Evolutionary conservation across 2,888 invertebrate species (phyloP).

Genomic region (Ceriagrion tenellum): DNA sequence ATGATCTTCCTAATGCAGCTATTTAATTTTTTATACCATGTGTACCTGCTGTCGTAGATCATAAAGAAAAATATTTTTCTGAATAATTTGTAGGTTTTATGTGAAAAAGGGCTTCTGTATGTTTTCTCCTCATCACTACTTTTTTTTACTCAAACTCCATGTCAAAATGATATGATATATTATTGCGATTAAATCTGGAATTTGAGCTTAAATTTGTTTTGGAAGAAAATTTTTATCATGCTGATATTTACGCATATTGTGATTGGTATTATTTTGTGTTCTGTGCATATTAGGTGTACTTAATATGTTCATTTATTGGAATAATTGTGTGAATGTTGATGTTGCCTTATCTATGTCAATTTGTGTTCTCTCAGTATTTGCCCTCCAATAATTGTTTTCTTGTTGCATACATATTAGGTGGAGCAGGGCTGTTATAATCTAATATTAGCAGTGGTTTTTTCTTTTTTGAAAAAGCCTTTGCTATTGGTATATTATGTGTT

Average conservation of each 20-base stretch:
- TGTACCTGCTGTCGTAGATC: constrained; percentile 52
- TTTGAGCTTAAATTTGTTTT: background rate
- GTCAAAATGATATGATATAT: background rate
- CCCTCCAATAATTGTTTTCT: background rate
- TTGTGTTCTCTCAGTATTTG: background rate
- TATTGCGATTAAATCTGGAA: background rate
- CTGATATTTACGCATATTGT: background rate
- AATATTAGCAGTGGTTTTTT: background rate
- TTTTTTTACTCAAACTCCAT: background rate
- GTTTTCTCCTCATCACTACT: background rate
- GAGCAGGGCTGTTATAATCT: background rate
- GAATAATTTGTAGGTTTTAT: constrained; percentile 55
- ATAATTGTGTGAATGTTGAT: background rate
- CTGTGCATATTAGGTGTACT: constrained; percentile 3
- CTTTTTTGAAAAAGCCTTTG: background rate
- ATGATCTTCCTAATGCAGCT: constrained; percentile 55
- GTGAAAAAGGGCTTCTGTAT: background rate
- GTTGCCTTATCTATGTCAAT: background rate
- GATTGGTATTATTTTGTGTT: background rate
- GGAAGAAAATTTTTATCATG: background rate
- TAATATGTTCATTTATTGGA: background rate
- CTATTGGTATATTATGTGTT: background rate
- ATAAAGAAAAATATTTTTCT: constrained; percentile 6
- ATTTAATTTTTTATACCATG: constrained; percentile 32
- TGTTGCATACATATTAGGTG: background rate